Evolutionary conservation across 1,140 invertebrate genomes (phyloP).

Genomic region (Nylanderia fulva): DNA sequence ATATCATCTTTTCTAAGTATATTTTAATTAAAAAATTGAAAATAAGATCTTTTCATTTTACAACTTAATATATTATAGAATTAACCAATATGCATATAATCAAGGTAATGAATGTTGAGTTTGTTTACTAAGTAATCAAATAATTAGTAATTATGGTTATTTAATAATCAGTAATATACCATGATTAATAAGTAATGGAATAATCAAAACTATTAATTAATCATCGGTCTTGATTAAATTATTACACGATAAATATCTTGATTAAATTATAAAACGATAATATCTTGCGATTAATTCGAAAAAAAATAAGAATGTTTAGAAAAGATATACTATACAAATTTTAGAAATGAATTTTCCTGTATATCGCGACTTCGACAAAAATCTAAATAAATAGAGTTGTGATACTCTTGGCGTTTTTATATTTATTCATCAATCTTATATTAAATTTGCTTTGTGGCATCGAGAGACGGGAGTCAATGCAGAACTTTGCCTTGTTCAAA

Average conservation of each 20-base stretch:
- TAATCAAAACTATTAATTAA: slow-evolving; percentile 37
- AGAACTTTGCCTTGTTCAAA: slow-evolving; percentile 13
- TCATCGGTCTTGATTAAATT: slow-evolving; percentile 21
- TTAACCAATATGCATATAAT: slow-evolving; percentile 16
- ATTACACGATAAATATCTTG: not conserved
- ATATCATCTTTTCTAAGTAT: not conserved
- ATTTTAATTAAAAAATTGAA: slow-evolving; percentile 8
- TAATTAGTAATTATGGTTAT: slow-evolving; percentile 37
- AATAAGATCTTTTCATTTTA: slow-evolving; percentile 6
- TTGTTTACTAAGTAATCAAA: slow-evolving; percentile 45
- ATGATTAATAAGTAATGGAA: slow-evolving; percentile 23
- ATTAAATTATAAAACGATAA: slow-evolving; percentile 8
- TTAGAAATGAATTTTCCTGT: slow-evolving; percentile 1
- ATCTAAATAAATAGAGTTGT: not conserved
- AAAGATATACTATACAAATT: not conserved
- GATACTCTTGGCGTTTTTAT: not conserved
- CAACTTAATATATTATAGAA: slow-evolving; percentile 30
- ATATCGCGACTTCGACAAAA: not conserved
- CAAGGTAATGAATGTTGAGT: slow-evolving; percentile 21
- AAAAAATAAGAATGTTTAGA: not conserved
- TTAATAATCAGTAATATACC: slow-evolving; percentile 32
- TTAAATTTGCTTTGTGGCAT: not conserved
- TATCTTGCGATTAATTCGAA: not conserved
- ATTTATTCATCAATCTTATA: not conserved
- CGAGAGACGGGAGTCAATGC: not conserved